Evolutionary conservation across 30 jellyfish, hydroid and myxozoan species (phyloP).

Genomic region (Rhopilema esculentum): DNA sequence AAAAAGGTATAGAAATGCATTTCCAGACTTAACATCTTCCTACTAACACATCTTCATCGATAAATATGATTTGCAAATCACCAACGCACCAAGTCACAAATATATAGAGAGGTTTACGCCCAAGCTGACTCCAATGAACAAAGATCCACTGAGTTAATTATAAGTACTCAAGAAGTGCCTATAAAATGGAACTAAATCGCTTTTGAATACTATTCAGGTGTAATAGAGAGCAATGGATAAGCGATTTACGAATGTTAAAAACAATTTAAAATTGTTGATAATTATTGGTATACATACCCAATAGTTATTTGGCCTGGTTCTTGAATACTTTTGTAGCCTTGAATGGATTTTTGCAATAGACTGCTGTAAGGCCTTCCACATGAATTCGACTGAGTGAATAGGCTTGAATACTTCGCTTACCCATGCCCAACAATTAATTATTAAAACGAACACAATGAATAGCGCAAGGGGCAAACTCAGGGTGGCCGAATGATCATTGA

Average conservation of each 20-base stretch:
- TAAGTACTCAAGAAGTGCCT: conserved; percentile 39
- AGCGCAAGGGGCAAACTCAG: conserved; percentile 73
- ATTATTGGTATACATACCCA: conserved; percentile 78
- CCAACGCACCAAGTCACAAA: conserved; percentile 23
- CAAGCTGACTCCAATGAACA: conserved; percentile 62
- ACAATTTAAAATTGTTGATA: conserved; percentile 68
- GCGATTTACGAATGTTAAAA: conserved; percentile 47
- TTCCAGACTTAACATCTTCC: not conserved
- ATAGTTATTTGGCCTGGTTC: conserved; percentile 66
- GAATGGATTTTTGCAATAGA: conserved; percentile 66
- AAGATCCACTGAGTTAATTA: not conserved
- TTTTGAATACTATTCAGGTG: conserved; percentile 41
- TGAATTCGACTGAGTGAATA: conserved; percentile 85
- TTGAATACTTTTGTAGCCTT: conserved; percentile 33
- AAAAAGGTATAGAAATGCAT: not conserved
- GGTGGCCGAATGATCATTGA: conserved; percentile 76
- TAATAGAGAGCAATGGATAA: conserved; percentile 61
- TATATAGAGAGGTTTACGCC: conserved; percentile 38
- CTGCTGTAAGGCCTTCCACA: conserved; percentile 83
- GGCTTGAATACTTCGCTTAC: conserved; percentile 84
- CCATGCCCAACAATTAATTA: conserved; percentile 72
- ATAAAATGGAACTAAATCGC: conserved; percentile 14
- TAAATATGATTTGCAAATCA: not conserved
- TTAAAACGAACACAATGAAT: conserved; percentile 84
- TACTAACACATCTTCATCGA: not conserved